A percentile compares a stretch with the other conserved stretches of the same genome.
These are phyloP conservation scores for Nothoprocta perdicaria DNA, from an alignment of 2,113 vertebrate genomes.

Conservation along the genomic window DNA sequence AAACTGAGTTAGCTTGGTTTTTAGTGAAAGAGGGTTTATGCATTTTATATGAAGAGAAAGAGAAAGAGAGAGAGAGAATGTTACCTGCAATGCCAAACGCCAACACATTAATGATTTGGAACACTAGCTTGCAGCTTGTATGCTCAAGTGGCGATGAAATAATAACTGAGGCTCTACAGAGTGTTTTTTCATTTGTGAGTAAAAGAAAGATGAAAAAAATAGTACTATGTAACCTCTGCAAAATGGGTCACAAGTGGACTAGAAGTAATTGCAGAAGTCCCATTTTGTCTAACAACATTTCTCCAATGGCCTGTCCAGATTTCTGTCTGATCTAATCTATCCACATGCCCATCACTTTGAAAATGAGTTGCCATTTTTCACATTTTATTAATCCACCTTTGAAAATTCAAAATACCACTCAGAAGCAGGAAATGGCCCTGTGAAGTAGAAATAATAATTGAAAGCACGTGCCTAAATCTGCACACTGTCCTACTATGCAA, in stretches of 20 bases:
- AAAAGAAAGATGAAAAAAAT: conserved; percentile 25
- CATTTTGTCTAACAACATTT: conserved; percentile 66
- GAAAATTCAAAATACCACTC: conserved; percentile 26
- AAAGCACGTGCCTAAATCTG: neutral
- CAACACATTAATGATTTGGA: neutral
- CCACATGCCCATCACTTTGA: conserved; percentile 32
- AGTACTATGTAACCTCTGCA: conserved; percentile 6
- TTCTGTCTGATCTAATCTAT: conserved; percentile 53
- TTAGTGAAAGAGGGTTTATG: neutral
- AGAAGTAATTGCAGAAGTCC: conserved; percentile 69
- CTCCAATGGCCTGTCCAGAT: conserved; percentile 47
- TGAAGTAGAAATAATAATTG: conserved; percentile 23
- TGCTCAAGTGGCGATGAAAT: neutral
- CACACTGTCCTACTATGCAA: neutral
- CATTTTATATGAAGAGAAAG: neutral
- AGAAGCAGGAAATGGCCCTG: neutral
- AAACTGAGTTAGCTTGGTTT: neutral
- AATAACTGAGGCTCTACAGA: neutral
- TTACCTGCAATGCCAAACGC: neutral
- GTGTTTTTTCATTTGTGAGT: neutral
- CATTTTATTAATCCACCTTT: conserved; percentile 26
- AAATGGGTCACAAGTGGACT: conserved; percentile 65
- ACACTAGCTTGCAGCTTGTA: neutral
- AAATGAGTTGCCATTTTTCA: conserved; percentile 66
- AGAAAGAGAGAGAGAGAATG: neutral